phyloP scores from a whole-genome alignment of 2,888 invertebrate species.

The Dastarcus helophoroides region DNA sequence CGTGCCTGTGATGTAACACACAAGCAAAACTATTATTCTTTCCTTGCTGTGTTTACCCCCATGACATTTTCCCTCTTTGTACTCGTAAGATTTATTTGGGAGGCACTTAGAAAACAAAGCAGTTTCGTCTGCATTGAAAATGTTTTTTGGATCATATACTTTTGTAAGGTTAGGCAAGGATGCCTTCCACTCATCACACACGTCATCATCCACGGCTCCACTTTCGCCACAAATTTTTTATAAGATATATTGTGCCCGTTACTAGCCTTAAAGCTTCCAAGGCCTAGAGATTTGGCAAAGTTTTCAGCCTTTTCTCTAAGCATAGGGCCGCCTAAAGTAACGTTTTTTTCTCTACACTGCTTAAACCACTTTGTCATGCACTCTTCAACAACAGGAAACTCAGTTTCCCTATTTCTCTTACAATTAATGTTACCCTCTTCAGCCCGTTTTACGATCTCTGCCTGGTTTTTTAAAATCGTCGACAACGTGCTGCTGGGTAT shows the following conservation, averaged over 20 bases:
- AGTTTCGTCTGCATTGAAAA: slow-evolving; percentile 4
- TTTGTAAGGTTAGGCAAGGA: background rate
- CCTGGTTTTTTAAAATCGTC: no score
- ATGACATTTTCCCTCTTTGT: slow-evolving; percentile 4
- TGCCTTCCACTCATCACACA: slow-evolving; percentile 6
- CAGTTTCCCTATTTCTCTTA: no score
- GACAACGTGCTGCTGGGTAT: no score
- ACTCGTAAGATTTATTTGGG: slow-evolving; percentile 1
- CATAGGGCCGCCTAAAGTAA: no score
- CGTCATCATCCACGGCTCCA: slow-evolving; percentile 4
- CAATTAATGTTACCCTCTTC: no score
- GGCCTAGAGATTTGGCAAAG: no score
- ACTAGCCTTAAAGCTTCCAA: slow-evolving; percentile 12
- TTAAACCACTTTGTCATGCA: no score
- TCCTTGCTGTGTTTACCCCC: slow-evolving; percentile 7
- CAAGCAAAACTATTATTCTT: slow-evolving; percentile 1
- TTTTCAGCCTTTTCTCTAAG: no score
- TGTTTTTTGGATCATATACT: slow-evolving; percentile 6
- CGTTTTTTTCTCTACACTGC: no score
- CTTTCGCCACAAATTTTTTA: slow-evolving; percentile 6
- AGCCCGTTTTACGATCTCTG: no score
- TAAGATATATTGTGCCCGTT: slow-evolving; percentile 7
- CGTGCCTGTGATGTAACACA: slow-evolving; percentile 2
- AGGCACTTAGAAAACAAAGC: slow-evolving; percentile 6
- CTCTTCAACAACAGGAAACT: no score